A percentile compares a stretch with the other conserved stretches of the same genome.
These are phyloP conservation scores for Acanthisitta chloris DNA, from an alignment of 2,113 vertebrate genomes.

Conservation along the genomic window DNA sequence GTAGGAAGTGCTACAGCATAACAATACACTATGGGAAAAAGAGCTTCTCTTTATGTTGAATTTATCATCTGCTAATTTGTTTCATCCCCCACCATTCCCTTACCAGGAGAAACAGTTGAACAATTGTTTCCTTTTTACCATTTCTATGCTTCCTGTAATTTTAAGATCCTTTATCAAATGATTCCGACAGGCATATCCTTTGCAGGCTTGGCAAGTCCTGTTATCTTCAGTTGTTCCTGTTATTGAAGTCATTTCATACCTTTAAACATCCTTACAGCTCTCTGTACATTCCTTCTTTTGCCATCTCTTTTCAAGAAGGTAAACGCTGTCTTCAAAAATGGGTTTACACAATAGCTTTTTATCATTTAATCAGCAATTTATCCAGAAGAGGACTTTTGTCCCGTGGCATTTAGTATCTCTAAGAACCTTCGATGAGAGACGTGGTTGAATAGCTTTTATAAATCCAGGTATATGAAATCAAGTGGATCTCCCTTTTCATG, in stretches of 20 bases:
- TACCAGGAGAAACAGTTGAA: not conserved
- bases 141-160: not conserved
- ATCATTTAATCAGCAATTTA: not conserved
- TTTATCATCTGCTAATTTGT: not conserved
- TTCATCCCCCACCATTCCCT: not conserved
- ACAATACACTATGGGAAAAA: not conserved
- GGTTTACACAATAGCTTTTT: not conserved
- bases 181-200: not conserved
- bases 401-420: not conserved
- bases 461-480: not conserved
- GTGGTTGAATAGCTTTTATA: not conserved
- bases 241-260: not conserved
- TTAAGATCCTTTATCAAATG: not conserved
- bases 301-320: not conserved
- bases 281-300: not conserved
- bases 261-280: not conserved
- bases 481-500: not conserved
- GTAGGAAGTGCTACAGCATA: not conserved
- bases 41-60: not conserved
- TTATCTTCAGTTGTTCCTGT: not conserved
- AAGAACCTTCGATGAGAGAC: not conserved
- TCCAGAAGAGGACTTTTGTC: not conserved
- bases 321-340: not conserved
- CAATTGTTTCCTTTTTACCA: not conserved
- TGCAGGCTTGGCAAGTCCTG: not conserved